A percentile compares a stretch with the other conserved stretches of the same genome.
Evolutionary conservation across 2,888 invertebrate genomes (phyloP).

Genomic region (Lasius platythorax): DNA sequence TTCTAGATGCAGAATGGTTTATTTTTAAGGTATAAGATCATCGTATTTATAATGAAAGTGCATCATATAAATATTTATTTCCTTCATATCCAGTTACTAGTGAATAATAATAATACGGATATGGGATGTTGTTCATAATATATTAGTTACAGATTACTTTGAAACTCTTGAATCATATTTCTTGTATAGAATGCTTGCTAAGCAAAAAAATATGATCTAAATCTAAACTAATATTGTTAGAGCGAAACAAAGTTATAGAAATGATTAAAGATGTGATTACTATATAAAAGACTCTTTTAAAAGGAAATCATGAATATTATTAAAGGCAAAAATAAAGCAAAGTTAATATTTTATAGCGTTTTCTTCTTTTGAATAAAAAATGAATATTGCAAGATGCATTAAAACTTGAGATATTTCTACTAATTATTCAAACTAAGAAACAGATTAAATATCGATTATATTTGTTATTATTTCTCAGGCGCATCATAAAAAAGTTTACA

Average conservation of each 20-base stretch:
- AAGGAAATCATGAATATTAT: neutral
- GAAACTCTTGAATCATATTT: constrained; percentile 15
- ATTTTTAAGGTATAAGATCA: constrained; percentile 89
- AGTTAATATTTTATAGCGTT: neutral
- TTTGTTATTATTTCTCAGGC: constrained; percentile 83
- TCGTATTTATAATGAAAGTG: neutral
- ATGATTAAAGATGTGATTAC: neutral
- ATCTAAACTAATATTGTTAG: neutral
- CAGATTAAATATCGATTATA: neutral
- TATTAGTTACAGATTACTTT: constrained; percentile 34
- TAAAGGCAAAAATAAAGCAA: neutral
- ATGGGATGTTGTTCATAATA: neutral
- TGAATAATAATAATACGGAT: neutral
- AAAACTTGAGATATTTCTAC: neutral
- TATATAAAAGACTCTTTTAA: neutral
- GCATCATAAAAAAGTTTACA: constrained; percentile 90
- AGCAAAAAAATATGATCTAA: neutral
- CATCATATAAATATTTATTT: neutral
- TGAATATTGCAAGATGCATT: neutral
- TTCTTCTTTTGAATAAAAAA: neutral
- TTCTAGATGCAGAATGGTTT: constrained; percentile 92
- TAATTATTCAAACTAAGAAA: neutral
- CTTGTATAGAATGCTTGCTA: neutral
- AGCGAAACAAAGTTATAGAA: neutral
- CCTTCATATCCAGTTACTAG: neutral